Evolutionary conservation across 2,113 vertebrate species (phyloP).

Genomic region (Globicephala melas): DNA sequence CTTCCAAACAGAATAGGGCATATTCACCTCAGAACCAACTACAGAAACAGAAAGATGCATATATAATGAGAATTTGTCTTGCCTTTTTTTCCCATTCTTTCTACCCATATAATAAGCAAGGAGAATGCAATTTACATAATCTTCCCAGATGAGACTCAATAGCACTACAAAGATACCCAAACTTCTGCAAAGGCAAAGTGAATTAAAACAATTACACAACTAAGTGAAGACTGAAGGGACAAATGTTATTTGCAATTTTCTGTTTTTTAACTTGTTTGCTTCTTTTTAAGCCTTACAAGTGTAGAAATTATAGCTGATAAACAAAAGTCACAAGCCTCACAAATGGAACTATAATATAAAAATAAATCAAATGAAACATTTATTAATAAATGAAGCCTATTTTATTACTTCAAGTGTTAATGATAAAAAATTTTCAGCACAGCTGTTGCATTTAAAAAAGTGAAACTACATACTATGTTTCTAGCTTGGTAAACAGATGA

Average conservation of each 20-base stretch:
- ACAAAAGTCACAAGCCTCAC: conserved; percentile 55
- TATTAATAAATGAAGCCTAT: conserved; percentile 89
- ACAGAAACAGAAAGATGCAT: conserved; percentile 52
- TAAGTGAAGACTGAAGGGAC: conserved; percentile 56
- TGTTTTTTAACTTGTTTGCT: conserved; percentile 46
- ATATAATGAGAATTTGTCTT: conserved; percentile 44
- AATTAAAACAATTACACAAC: conserved; percentile 62
- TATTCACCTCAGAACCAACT: conserved; percentile 49
- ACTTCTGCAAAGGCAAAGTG: conserved; percentile 70
- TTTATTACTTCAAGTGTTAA: conserved; percentile 93
- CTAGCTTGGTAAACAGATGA: conserved; percentile 89
- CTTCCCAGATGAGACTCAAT: conserved; percentile 65
- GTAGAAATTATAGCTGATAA: conserved; percentile 60
- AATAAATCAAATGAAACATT: conserved; percentile 76
- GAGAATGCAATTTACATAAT: conserved; percentile 67
- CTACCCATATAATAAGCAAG: conserved; percentile 52
- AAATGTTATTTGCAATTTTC: conserved; percentile 44
- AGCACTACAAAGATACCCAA: conserved; percentile 62
- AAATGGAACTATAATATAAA: conserved; percentile 68
- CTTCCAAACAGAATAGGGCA: conserved; percentile 60
- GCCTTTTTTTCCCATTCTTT: conserved; percentile 37
- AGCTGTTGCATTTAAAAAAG: conserved; percentile 93
- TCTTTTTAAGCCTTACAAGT: conserved; percentile 51
- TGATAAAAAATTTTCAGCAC: conserved; percentile 93
- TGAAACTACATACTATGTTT: conserved; percentile 87